phyloP scores from a whole-genome alignment of 2,888 invertebrate genomes.

The Lasius platythorax region DNA sequence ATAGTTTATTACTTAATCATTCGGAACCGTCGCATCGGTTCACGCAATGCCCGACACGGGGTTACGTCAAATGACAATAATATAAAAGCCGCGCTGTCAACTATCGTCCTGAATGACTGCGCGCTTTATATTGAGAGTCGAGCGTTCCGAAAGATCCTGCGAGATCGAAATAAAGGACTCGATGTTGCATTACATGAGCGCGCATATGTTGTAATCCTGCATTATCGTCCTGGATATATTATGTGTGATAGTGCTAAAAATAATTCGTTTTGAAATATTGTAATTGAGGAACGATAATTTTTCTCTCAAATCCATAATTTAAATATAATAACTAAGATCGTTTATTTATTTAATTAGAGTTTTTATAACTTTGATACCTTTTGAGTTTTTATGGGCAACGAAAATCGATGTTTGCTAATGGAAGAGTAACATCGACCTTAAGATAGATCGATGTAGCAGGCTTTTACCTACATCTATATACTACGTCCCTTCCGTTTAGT shows the following conservation, averaged over 20 bases:
- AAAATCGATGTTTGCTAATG: conserved; percentile 8
- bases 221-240: not conserved
- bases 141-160: conserved; percentile 20
- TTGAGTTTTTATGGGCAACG: not conserved
- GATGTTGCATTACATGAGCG: conserved; percentile 15
- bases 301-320: not conserved
- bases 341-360: not conserved
- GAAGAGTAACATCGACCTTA: conserved; percentile 9
- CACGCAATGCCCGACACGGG: conserved; percentile 30
- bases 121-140: conserved; percentile 18
- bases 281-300: not conserved
- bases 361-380: not conserved
- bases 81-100: conserved; percentile 39
- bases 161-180: conserved; percentile 20
- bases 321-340: not conserved
- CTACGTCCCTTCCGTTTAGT: conserved; percentile 54
- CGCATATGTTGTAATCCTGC: not conserved
- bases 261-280: not conserved
- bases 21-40: conserved; percentile 49
- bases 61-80: conserved; percentile 19
- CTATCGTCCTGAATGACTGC: conserved; percentile 42
- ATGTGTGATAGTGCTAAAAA: not conserved
- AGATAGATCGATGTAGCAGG: conserved; percentile 30
- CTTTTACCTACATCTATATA: conserved; percentile 18
- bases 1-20: conserved; percentile 70